Percentiles rank a stretch among this genome's conserved stretches.
phyloP scores from a whole-genome alignment of 2,888 invertebrate species.

The Villa cingulata region DNA sequence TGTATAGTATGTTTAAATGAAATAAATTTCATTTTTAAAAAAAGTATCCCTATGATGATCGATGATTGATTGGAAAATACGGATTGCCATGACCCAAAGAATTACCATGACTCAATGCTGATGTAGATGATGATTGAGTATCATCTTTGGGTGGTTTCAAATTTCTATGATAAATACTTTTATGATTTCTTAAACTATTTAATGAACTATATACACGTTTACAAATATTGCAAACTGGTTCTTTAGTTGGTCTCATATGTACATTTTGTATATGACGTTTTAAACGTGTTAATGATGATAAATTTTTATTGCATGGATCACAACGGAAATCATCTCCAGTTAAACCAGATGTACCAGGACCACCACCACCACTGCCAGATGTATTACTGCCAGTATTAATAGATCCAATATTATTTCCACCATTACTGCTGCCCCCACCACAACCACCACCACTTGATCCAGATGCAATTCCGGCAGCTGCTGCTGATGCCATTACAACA shows the following conservation, averaged over 20 bases:
- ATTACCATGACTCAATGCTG: slow-evolving; percentile 13
- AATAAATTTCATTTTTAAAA: too few relatives aligned
- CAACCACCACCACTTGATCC: slow-evolving; percentile 13
- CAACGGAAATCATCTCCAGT: slow-evolving; percentile 74
- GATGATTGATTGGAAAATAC: slow-evolving; percentile 31
- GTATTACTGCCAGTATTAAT: slow-evolving; percentile 10
- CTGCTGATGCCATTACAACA: slow-evolving; percentile 12
- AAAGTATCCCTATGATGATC: slow-evolving; percentile 23
- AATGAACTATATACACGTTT: slow-evolving; percentile 84
- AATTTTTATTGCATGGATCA: slow-evolving; percentile 83
- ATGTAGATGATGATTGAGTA: slow-evolving; percentile 9
- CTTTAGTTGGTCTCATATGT: slow-evolving; percentile 79
- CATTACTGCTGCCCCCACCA: slow-evolving; percentile 14
- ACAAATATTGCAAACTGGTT: slow-evolving; percentile 85
- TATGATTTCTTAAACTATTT: slow-evolving; percentile 81
- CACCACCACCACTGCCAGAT: slow-evolving; percentile 15
- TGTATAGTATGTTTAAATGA: too few relatives aligned
- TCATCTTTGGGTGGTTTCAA: slow-evolving; percentile 52
- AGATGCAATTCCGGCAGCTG: slow-evolving; percentile 4
- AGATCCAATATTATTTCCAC: slow-evolving; percentile 26
- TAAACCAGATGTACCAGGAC: slow-evolving; percentile 21
- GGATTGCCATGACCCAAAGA: slow-evolving; percentile 20
- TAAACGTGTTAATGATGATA: slow-evolving; percentile 73
- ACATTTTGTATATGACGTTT: slow-evolving; percentile 87
- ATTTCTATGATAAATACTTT: slow-evolving; percentile 82